These are phyloP conservation scores for Ctenodactylus gundi DNA, from an alignment of 2,113 vertebrate species.

Conservation along the genomic window DNA sequence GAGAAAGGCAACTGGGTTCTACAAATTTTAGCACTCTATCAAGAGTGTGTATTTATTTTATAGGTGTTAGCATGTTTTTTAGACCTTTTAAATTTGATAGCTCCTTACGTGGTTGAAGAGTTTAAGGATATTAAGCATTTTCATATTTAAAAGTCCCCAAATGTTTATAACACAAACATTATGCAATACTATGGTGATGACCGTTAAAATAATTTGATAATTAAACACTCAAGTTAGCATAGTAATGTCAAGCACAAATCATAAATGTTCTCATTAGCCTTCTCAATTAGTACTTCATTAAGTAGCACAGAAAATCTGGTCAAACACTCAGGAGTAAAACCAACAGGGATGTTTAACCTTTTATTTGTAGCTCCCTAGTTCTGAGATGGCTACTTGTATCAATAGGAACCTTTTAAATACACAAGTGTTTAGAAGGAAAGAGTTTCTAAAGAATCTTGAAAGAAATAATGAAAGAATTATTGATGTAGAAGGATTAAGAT, in stretches of 20 bases:
- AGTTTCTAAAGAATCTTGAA: background rate
- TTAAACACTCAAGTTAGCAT: constrained; percentile 54
- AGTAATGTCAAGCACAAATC: constrained; percentile 58
- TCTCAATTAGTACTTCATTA: constrained; percentile 44
- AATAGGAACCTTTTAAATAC: background rate
- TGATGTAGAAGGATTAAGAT: constrained; percentile 1
- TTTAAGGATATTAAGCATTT: constrained; percentile 37
- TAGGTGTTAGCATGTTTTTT: constrained; percentile 26
- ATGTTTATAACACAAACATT: constrained; percentile 55
- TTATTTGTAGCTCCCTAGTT: background rate
- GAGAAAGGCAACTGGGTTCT: background rate
- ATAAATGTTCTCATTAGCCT: constrained; percentile 52
- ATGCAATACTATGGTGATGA: constrained; percentile 20
- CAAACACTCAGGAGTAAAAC: background rate
- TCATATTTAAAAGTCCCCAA: constrained; percentile 57
- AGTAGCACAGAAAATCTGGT: constrained; percentile 5
- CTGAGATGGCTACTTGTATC: background rate
- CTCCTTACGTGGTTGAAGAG: background rate
- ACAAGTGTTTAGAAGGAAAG: background rate
- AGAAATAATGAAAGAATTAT: constrained; percentile 1
- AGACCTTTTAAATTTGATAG: constrained; percentile 39
- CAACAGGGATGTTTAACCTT: background rate
- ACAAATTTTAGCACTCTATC: background rate
- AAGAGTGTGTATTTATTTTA: background rate
- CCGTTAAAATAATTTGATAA: constrained; percentile 59